Percentiles rank a stretch among this genome's conserved stretches.
phyloP scores from a whole-genome alignment of 2,113 vertebrate genomes.

The Chaetodon auriga region DNA sequence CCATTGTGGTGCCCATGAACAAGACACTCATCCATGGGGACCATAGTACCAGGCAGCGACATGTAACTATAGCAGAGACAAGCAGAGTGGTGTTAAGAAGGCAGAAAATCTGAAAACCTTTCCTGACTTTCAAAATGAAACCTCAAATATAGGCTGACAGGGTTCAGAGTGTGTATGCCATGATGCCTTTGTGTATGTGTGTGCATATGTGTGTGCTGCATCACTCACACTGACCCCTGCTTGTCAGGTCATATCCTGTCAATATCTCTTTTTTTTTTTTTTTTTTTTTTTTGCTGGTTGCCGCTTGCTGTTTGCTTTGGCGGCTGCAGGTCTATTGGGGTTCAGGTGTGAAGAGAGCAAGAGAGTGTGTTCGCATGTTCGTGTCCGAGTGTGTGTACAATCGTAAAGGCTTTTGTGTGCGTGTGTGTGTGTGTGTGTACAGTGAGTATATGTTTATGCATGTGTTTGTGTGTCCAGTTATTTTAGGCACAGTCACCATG shows the following conservation, averaged over 20 bases:
- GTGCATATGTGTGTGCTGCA: background rate
- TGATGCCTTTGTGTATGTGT: constrained; percentile 7
- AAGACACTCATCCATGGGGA: background rate
- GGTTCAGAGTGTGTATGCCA: constrained; percentile 4
- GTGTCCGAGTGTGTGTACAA: constrained; percentile 23
- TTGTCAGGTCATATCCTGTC: constrained; percentile 78
- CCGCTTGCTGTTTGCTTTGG: constrained; percentile 71
- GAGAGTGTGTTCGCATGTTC: constrained; percentile 30
- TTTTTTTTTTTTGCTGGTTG: constrained; percentile 10
- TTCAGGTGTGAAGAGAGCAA: constrained; percentile 62
- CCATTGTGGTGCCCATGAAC: background rate
- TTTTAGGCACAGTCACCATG: constrained; percentile 75
- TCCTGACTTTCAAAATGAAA: constrained; percentile 13
- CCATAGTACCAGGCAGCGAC: background rate
- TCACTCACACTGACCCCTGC: constrained; percentile 63
- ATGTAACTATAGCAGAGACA: background rate
- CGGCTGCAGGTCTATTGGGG: constrained; percentile 52
- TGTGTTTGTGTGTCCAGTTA: constrained; percentile 67
- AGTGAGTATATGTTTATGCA: constrained; percentile 47
- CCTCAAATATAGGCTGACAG: constrained; percentile 45
- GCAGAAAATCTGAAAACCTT: constrained; percentile 42
- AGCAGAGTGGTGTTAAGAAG: constrained; percentile 19
- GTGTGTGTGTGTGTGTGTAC: constrained; percentile 45
- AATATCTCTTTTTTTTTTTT: constrained; percentile 45
- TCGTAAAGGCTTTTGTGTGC: constrained; percentile 45